Conservation (phyloP, 2,113 vertebrate species). For the Numida meleagris region DNA sequence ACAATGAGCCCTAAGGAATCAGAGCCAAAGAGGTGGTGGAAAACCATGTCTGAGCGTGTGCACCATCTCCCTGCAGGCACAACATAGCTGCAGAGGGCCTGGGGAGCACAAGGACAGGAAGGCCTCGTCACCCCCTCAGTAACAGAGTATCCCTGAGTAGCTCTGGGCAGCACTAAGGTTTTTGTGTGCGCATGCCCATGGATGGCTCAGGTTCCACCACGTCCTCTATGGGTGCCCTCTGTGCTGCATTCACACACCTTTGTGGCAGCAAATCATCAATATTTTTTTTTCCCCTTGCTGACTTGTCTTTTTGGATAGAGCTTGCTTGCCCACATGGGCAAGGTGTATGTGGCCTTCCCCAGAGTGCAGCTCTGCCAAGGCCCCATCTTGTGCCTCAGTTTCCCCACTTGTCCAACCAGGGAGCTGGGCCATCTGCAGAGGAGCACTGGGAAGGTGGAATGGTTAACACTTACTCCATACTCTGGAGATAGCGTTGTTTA, state of each 20-base stretch:
- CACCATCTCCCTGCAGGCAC: neutral
- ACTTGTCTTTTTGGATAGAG: neutral
- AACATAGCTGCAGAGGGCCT: neutral
- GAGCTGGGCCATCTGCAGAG: neutral
- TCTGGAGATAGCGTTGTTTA: slow-evolving; percentile 51
- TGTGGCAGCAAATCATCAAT: neutral
- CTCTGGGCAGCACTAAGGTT: neutral
- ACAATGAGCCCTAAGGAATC: neutral
- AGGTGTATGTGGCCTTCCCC: neutral
- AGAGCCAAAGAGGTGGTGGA: neutral
- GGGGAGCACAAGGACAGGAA: neutral
- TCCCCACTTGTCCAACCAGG: neutral
- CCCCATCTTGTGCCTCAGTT: neutral
- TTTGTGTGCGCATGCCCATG: neutral
- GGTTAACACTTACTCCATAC: slow-evolving; percentile 45
- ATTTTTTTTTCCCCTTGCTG: neutral
- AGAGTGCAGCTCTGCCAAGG: neutral
- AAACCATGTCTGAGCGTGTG: neutral
- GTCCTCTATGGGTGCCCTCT: neutral
- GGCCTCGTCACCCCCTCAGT: neutral
- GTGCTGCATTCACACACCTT: neutral
- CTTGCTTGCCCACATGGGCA: neutral
- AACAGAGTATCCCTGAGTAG: neutral
- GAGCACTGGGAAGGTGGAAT: slow-evolving; percentile 9
- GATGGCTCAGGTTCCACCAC: neutral